Conservation (phyloP, 2,797 vertebrate species). For the Odontamblyopus rebecca region DNA sequence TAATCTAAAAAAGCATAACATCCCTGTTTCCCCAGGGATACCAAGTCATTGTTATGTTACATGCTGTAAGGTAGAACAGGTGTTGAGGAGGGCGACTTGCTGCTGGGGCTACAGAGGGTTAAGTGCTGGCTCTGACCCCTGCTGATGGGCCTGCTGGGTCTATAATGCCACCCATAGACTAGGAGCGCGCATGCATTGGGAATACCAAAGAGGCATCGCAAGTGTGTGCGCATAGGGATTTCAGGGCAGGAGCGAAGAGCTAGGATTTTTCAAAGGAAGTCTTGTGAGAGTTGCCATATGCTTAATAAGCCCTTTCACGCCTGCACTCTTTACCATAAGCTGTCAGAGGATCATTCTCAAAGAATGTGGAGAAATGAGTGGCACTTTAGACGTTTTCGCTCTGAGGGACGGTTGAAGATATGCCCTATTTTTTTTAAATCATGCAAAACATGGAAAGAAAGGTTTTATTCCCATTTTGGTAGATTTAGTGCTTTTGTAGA, state of each 20-base stretch:
- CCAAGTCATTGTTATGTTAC: neutral
- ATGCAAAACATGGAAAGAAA: neutral
- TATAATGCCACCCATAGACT: conserved; percentile 63
- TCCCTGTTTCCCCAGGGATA: neutral
- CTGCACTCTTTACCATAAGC: conserved; percentile 51
- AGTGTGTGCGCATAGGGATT: conserved; percentile 23
- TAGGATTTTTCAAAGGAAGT: conserved; percentile 58
- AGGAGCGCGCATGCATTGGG: conserved; percentile 50
- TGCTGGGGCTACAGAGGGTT: conserved; percentile 59
- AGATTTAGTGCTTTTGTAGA: neutral
- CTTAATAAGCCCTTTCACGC: conserved; percentile 61
- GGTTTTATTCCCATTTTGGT: neutral
- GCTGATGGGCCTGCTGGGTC: conserved; percentile 66
- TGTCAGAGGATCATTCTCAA: conserved; percentile 39
- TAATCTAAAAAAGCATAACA: neutral
- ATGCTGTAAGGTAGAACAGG: conserved; percentile 52
- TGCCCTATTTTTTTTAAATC: neutral
- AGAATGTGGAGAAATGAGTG: conserved; percentile 24
- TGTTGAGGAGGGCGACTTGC: conserved; percentile 52
- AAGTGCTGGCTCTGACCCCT: conserved; percentile 65
- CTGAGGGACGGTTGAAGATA: conserved; percentile 9
- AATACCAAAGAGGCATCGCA: conserved; percentile 65
- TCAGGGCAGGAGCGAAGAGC: conserved; percentile 23
- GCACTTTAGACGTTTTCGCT: conserved; percentile 27
- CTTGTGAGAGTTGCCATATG: conserved; percentile 59